Percentiles rank a stretch among this genome's conserved stretches.
Conservation (phyloP, 2,888 invertebrate species). For the Cryptops parisi region DNA sequence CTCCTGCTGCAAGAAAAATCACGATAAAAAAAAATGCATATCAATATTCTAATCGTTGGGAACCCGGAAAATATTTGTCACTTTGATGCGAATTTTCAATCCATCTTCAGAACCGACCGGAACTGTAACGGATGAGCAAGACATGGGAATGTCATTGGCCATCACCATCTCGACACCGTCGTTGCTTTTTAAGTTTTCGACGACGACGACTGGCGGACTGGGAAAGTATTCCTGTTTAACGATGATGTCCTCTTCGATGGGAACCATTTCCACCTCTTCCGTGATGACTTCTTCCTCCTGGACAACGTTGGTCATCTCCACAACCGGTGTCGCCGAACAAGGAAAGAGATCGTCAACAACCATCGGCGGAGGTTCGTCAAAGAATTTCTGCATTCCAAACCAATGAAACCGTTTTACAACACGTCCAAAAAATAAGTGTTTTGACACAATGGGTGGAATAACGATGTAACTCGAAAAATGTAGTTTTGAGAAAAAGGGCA, state of each 20-base stretch:
- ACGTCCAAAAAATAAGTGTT: too few relatives aligned
- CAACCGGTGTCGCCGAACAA: not conserved
- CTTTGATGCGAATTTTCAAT: slow-evolving; percentile 16
- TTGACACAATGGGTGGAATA: too few relatives aligned
- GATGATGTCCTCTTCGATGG: not conserved
- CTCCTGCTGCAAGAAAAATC: not conserved
- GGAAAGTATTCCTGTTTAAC: not conserved
- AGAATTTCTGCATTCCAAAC: not conserved
- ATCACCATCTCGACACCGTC: not conserved
- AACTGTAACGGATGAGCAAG: not conserved
- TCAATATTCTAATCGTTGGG: too few relatives aligned
- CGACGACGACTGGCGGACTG: not conserved
- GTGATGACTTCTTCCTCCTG: not conserved
- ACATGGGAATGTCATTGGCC: not conserved
- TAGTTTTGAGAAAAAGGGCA: too few relatives aligned
- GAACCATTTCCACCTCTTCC: not conserved
- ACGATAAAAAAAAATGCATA: not conserved
- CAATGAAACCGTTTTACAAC: not conserved
- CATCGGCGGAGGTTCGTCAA: not conserved
- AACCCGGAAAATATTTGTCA: too few relatives aligned
- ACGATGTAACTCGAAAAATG: too few relatives aligned
- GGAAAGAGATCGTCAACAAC: too few relatives aligned
- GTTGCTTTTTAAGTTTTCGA: slow-evolving; percentile 14
- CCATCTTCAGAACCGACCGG: slow-evolving; percentile 9
- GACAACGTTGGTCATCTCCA: not conserved